phyloP scores from a whole-genome alignment of 2,113 vertebrate genomes.

The Crotalus helleri region DNA sequence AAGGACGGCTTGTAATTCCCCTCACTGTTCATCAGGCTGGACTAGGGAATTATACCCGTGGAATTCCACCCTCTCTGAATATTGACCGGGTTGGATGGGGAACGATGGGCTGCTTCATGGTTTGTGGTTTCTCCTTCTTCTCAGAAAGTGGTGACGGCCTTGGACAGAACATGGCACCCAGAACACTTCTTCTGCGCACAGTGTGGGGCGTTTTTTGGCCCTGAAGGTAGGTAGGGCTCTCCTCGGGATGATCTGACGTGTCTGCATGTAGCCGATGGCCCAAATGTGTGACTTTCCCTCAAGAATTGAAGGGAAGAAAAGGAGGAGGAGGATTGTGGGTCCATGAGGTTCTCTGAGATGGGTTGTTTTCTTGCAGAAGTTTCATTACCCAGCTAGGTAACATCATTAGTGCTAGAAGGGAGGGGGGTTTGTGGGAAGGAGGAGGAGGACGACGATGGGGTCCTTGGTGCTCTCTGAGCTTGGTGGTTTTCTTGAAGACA shows the following conservation, averaged over 20 bases:
- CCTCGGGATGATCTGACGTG: not conserved
- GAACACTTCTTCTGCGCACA: slow-evolving; percentile 99
- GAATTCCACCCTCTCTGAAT: not conserved
- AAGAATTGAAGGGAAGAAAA: no score
- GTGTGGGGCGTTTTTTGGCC: slow-evolving; percentile 95
- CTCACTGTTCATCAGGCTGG: not conserved
- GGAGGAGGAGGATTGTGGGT: no score
- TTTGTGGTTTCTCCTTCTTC: slow-evolving; percentile 41
- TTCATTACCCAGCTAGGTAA: no score
- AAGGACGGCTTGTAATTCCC: not conserved
- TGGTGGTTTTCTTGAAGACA: no score
- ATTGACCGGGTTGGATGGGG: not conserved
- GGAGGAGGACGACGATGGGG: no score
- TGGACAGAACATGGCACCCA: slow-evolving; percentile 97
- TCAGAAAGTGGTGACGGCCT: slow-evolving; percentile 97
- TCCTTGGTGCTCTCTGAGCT: no score
- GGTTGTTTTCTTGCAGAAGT: no score
- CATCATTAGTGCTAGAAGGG: no score
- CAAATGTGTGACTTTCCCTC: no score
- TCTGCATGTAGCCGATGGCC: not conserved
- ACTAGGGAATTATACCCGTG: not conserved
- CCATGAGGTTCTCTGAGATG: no score
- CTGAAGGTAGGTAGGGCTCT: slow-evolving; percentile 69
- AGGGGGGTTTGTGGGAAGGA: no score
- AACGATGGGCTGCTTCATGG: not conserved